Evolutionary conservation across 2,888 invertebrate species (phyloP).

Genomic region (Metopia argyrocephala): DNA sequence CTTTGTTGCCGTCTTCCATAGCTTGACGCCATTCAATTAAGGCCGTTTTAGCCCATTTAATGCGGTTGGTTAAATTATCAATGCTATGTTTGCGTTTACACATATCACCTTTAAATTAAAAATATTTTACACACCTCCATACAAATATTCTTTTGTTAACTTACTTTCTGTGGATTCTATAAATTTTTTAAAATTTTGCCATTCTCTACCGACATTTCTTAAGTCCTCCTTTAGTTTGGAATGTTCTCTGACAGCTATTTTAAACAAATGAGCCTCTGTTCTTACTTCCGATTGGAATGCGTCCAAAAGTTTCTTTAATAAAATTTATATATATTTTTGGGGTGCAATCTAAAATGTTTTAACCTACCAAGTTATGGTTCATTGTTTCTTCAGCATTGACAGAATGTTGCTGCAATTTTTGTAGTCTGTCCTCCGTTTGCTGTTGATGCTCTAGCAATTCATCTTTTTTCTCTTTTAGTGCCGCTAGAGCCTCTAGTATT

Average conservation of each 20-base stretch:
- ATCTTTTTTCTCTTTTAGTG: slow-evolving; percentile 79
- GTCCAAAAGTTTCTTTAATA: slow-evolving; percentile 81
- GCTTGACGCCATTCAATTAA: slow-evolving; percentile 86
- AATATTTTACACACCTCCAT: background rate
- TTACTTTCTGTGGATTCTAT: slow-evolving; percentile 73
- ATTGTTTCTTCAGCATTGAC: slow-evolving; percentile 80
- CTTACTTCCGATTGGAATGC: slow-evolving; percentile 85
- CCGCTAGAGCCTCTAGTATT: slow-evolving; percentile 78
- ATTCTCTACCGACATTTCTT: slow-evolving; percentile 71
- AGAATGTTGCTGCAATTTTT: slow-evolving; percentile 79
- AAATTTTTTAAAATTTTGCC: slow-evolving; percentile 69
- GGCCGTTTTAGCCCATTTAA: slow-evolving; percentile 82
- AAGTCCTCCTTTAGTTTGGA: slow-evolving; percentile 73
- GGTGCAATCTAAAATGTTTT: background rate
- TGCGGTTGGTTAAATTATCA: slow-evolving; percentile 82
- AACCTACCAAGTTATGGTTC: slow-evolving; percentile 80
- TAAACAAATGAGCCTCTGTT: slow-evolving; percentile 81
- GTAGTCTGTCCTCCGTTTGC: slow-evolving; percentile 77
- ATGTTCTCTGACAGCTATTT: slow-evolving; percentile 77
- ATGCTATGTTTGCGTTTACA: slow-evolving; percentile 81
- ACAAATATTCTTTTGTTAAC: no score
- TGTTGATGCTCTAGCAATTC: slow-evolving; percentile 79
- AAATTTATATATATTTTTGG: background rate
- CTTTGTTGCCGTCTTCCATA: slow-evolving; percentile 83
- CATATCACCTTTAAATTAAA: slow-evolving; percentile 78